These are phyloP conservation scores for Micrasema longulum DNA, from an alignment of 1,140 invertebrate species.

Conservation along the genomic window DNA sequence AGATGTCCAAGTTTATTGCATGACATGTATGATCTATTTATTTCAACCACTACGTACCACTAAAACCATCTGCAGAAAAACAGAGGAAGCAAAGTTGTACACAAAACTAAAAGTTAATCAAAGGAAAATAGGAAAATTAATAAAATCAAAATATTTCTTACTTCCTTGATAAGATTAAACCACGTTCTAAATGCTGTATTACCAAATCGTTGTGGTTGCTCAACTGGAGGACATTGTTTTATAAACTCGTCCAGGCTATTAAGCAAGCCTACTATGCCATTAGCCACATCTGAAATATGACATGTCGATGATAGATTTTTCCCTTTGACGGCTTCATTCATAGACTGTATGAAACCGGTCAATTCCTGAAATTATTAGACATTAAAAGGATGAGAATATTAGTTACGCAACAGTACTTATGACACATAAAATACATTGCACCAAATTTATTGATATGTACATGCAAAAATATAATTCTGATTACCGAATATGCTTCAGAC, in stretches of 20 bases:
- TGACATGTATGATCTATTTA: too few species aligned
- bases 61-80: too few species aligned
- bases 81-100: too few species aligned
- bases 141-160: slow-evolving; percentile 61
- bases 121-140: too few species aligned
- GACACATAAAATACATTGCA: not conserved
- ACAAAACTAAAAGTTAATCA: too few species aligned
- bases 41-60: too few species aligned
- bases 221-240: slow-evolving; percentile 88
- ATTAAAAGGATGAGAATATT: not conserved
- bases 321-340: slow-evolving; percentile 88
- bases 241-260: slow-evolving; percentile 82
- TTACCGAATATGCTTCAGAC: slow-evolving; percentile 85
- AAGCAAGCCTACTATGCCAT: slow-evolving; percentile 77
- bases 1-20: too few species aligned
- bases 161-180: slow-evolving; percentile 83
- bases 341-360: slow-evolving; percentile 85
- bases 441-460: not conserved
- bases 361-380: slow-evolving; percentile 75
- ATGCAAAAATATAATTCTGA: slow-evolving; percentile 37
- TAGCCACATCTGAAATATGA: slow-evolving; percentile 72
- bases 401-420: not conserved
- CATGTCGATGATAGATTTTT: slow-evolving; percentile 77
- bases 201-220: slow-evolving; percentile 96
- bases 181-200: slow-evolving; percentile 93